phyloP scores from a whole-genome alignment of 2,113 vertebrate genomes.

The Sebastes fasciatus region DNA sequence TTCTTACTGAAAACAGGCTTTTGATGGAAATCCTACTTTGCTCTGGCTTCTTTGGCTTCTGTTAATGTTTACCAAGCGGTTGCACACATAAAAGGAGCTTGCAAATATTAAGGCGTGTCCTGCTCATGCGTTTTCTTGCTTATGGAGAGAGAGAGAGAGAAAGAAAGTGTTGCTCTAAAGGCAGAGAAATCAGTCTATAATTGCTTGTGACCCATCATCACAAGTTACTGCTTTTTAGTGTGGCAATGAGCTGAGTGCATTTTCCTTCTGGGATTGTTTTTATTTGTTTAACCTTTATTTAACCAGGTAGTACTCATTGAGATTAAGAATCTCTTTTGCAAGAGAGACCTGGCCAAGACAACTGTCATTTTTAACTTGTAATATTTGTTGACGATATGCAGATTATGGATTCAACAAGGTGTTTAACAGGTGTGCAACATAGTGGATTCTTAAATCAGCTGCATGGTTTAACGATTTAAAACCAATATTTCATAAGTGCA shows the following conservation, averaged over 20 bases:
- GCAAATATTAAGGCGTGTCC: constrained; percentile 7
- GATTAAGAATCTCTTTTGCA: too few relatives aligned
- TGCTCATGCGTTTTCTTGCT: background rate
- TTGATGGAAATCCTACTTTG: background rate
- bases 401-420: background rate
- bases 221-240: background rate
- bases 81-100: background rate
- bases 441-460: background rate
- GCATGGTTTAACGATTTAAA: background rate
- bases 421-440: background rate
- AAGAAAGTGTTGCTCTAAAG: background rate
- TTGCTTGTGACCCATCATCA: background rate
- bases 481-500: background rate
- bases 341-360: too few relatives aligned
- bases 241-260: background rate
- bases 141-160: background rate
- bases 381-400: background rate
- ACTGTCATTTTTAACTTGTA: background rate
- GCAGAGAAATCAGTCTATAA: background rate
- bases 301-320: too few relatives aligned
- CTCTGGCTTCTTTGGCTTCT: background rate
- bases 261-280: background rate
- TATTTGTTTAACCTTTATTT: too few relatives aligned
- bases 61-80: constrained; percentile 26
- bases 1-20: background rate